A percentile compares a stretch with the other conserved stretches of the same genome.
Conservation (phyloP, 2,113 vertebrate genomes). For the Gobio gobio region DNA sequence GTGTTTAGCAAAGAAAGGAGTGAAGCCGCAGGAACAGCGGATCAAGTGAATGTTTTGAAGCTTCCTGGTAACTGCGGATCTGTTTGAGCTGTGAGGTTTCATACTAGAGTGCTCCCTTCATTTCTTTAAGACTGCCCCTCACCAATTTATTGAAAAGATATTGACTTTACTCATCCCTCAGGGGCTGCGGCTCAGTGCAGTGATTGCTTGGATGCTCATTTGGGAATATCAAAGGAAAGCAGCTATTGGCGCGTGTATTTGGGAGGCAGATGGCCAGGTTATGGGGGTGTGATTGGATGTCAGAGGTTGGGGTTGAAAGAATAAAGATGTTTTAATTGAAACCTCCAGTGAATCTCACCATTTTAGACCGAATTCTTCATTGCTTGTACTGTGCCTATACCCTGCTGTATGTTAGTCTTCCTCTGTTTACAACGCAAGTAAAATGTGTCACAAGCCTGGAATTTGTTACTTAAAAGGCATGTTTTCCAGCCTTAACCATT, state of each 20-base stretch:
- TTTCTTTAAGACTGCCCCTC: neutral
- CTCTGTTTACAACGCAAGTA: neutral
- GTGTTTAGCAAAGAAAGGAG: neutral
- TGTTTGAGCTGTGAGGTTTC: neutral
- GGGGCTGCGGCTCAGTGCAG: slow-evolving; percentile 32
- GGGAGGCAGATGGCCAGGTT: slow-evolving; percentile 17
- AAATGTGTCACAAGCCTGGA: neutral
- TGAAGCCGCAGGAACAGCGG: neutral
- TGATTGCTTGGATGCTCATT: slow-evolving; percentile 6
- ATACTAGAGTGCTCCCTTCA: neutral
- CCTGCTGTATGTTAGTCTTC: no score
- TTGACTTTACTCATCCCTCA: slow-evolving; percentile 40
- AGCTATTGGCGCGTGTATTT: slow-evolving; percentile 17
- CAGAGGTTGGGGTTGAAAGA: neutral
- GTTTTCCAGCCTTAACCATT: neutral
- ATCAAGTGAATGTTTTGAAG: neutral
- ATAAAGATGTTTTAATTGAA: neutral
- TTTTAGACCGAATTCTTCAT: neutral
- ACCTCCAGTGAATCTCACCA: neutral
- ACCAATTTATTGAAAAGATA: slow-evolving; percentile 12
- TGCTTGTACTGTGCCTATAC: neutral
- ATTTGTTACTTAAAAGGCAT: neutral
- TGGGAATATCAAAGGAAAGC: neutral
- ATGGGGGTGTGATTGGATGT: neutral
- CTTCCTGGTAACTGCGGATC: neutral